These are phyloP conservation scores for Drosophila lini DNA, from an alignment of 1,140 invertebrate species.

Conservation along the genomic window DNA sequence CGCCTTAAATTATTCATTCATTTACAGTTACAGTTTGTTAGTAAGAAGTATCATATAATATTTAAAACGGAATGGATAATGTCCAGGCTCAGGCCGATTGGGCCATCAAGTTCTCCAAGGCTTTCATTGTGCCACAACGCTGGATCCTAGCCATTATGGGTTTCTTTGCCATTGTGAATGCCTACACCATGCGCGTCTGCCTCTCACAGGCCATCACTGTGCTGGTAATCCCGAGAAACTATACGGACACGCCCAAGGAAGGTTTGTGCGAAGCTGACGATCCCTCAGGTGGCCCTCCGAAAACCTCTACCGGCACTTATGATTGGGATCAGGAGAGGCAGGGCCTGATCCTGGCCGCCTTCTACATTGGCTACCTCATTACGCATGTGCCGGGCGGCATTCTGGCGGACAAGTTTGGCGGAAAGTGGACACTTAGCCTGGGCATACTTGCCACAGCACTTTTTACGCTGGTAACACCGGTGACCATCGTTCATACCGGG, in stretches of 20 bases:
- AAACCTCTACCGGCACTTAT: not conserved
- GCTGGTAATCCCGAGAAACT: constrained; percentile 3
- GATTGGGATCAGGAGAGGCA: constrained; percentile 42
- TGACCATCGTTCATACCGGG: constrained; percentile 54
- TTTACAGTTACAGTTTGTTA: not conserved
- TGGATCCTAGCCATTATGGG: constrained; percentile 30
- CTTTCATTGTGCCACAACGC: constrained; percentile 15
- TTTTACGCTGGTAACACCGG: constrained; percentile 2
- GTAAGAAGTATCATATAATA: no score
- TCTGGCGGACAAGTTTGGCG: constrained; percentile 90
- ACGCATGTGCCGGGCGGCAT: constrained; percentile 90
- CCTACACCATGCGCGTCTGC: constrained; percentile 35
- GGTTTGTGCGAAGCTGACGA: not conserved
- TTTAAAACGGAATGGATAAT: not conserved
- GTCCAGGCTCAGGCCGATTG: not conserved
- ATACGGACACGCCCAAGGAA: not conserved
- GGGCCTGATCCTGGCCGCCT: constrained; percentile 85
- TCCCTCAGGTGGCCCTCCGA: no score
- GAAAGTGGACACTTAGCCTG: constrained; percentile 85
- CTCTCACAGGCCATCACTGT: constrained; percentile 43
- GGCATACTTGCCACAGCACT: constrained; percentile 26
- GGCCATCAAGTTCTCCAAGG: constrained; percentile 5
- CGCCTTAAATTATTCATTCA: not conserved
- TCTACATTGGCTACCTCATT: constrained; percentile 90
- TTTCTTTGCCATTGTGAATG: constrained; percentile 32